Evolutionary conservation across 2,888 invertebrate genomes (phyloP).

Genomic region (Alcis repandata): DNA sequence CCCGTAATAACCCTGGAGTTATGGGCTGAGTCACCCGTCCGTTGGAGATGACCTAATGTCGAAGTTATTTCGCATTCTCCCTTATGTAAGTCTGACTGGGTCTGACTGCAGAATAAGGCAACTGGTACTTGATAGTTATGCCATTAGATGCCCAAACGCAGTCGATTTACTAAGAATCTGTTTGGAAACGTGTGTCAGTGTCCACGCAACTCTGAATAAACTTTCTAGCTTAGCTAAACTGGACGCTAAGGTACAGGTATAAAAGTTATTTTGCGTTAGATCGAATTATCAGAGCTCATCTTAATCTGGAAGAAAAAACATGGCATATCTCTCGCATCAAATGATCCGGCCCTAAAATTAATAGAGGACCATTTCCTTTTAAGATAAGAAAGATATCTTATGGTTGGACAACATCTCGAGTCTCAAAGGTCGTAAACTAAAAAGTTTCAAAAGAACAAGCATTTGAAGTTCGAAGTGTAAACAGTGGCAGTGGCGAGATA

Average conservation of each 20-base stretch:
- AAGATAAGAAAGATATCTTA: neutral
- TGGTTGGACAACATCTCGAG: neutral
- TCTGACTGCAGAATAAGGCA: neutral
- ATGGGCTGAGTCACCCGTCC: constrained; percentile 28
- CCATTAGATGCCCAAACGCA: constrained; percentile 8
- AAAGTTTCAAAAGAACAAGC: neutral
- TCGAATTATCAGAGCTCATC: too few relatives aligned
- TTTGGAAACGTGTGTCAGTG: neutral
- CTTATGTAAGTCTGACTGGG: constrained; percentile 19
- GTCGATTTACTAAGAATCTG: neutral
- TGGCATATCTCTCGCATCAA: too few relatives aligned
- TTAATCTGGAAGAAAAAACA: too few relatives aligned
- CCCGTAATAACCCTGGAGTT: constrained; percentile 27
- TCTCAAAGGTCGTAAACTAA: too few relatives aligned
- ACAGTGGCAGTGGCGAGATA: neutral
- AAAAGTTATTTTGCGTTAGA: too few relatives aligned
- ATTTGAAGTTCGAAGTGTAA: neutral
- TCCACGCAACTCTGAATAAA: neutral
- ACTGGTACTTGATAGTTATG: neutral
- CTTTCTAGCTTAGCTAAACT: too few relatives aligned
- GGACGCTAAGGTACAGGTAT: too few relatives aligned
- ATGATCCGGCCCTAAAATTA: neutral
- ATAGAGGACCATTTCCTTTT: neutral
- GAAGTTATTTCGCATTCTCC: constrained; percentile 35
- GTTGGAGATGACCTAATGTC: constrained; percentile 42